Evolutionary conservation across 1,140 invertebrate species (phyloP), one percentile per base, ranked within the genome.

Genomic region (Caerostris darwini): DNA sequence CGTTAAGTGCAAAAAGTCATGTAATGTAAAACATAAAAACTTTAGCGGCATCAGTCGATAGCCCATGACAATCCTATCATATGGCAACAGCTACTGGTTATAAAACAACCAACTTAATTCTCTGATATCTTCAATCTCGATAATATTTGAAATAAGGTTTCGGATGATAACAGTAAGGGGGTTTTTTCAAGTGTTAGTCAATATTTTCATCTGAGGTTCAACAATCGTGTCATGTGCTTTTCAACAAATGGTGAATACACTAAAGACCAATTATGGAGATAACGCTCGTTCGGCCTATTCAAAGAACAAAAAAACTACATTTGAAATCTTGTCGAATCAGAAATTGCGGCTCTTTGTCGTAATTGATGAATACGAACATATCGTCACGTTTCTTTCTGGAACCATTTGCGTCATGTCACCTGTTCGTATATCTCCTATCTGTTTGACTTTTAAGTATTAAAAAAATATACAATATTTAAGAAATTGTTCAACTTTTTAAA

Each of bases 141-240:
- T 56, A 83, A 56, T 56, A 83, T 56, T 83, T 56, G n/a, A n/a
- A 83, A 83, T 56, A 56, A 57, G 56, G 56, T 8, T 56, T 54
- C 81, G 17, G 81, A n/a, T n/a, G 53, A 83, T 83, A 54, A 14
- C 57, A 59, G 59, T 34, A 34, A 2, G 34, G 71, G 56, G n/a
- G 34, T 7, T 82, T 17, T 82, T 59, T 91, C n/a, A 34, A 91
- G 90, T 81, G 56, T 92, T 8, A 14, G 90, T 92, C 90, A 92
- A 92, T 92, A 92, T 92, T 92, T 92, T 92, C 88, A 71, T 71
- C 67, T 88, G 1, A 10, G 64, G 56, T 92, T 67, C 14, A 56
- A 85, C 77, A 67, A 92, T 85, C 77, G 50, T 77, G 90, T 92
- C 90, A 92, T 92, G 90, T 57, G 61, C 90, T 92, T 69, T 12